Evolutionary conservation across 2,888 invertebrate genomes (phyloP), one percentile per base, ranked within the genome.

Genomic region (Netelia fuscicornis): DNA sequence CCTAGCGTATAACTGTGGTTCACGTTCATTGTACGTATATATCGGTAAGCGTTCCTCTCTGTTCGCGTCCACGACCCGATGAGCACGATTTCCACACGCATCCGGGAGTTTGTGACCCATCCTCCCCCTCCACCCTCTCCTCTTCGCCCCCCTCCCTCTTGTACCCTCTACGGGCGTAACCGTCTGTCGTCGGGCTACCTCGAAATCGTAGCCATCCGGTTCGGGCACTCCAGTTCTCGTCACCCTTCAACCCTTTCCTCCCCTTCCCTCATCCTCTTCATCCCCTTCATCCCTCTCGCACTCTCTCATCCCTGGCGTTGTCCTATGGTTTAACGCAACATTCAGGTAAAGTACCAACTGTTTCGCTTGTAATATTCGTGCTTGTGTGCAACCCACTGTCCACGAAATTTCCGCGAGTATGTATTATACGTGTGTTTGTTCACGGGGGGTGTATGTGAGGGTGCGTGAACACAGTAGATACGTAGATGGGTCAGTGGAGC

Each of bases 281-380:
- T 44, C 67, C 52, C 23, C 65, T 25, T 44, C 30, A 54, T 54
- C 64, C 65, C 76, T 48, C 25, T 30, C 48, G 75, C 37, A 37
- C 62, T 48, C n/a, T 5, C 9, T 64, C 62, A 1, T 25, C 75
- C 52, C 52, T 64, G 52, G 60, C 60, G 58, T 80, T 75, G 48
- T 48, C 58, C 80, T 48, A 85, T 83, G 87, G 86, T 86, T 87
- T 85, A 83, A 88, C 89, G 84, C 86, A 77, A 76, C 88, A 88
- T 88, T 90, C 85, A 85, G 85, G 86, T 86, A 81, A 88, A 88
- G 86, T 87, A 83, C 84, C 87, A 81, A 84, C 87, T 86, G 87
- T 87, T 89, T 81, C 82, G 85, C 64, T 83, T 86, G 89, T 87
- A 89, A 88, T 85, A 84, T 37, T 71, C 80, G 54, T 70, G 83